Percentiles rank a stretch among this genome's conserved stretches.
Evolutionary conservation across 2,113 vertebrate species (phyloP).

Genomic region (Cinclus cinclus): DNA sequence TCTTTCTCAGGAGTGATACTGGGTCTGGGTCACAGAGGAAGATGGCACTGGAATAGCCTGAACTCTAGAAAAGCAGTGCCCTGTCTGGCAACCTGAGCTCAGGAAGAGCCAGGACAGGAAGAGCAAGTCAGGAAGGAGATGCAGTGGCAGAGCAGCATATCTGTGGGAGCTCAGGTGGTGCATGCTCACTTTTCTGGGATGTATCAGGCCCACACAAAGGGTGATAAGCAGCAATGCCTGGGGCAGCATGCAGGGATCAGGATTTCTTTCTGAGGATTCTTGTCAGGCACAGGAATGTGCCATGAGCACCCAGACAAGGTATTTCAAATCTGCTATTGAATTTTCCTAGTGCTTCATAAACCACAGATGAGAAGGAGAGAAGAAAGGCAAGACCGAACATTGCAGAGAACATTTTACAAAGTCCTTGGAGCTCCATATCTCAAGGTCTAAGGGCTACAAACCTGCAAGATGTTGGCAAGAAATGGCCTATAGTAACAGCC

Average conservation of each 20-base stretch:
- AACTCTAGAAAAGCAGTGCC: not conserved
- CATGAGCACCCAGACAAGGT: not conserved
- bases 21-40: not conserved
- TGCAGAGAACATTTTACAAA: not conserved
- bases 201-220: conserved; percentile 4
- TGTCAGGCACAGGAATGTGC: not conserved
- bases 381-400: not conserved
- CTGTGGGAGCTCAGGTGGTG: conserved; percentile 1
- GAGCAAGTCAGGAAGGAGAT: conserved; percentile 45
- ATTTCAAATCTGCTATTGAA: not conserved
- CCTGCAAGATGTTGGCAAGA: not conserved
- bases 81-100: not conserved
- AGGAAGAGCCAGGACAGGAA: conserved; percentile 27
- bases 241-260: not conserved
- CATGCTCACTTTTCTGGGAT: conserved; percentile 6
- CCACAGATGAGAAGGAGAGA: not conserved
- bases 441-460: not conserved
- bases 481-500: not conserved
- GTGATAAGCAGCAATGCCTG: not conserved
- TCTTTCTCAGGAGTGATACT: not conserved
- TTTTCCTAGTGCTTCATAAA: not conserved
- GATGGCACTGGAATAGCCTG: not conserved
- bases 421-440: not conserved
- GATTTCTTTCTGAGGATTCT: conserved; percentile 43
- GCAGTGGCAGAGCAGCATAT: not conserved